A percentile compares a stretch with the other conserved stretches of the same genome.
phyloP scores from a whole-genome alignment of 2,888 invertebrate genomes.

The Amphimallon solstitiale region DNA sequence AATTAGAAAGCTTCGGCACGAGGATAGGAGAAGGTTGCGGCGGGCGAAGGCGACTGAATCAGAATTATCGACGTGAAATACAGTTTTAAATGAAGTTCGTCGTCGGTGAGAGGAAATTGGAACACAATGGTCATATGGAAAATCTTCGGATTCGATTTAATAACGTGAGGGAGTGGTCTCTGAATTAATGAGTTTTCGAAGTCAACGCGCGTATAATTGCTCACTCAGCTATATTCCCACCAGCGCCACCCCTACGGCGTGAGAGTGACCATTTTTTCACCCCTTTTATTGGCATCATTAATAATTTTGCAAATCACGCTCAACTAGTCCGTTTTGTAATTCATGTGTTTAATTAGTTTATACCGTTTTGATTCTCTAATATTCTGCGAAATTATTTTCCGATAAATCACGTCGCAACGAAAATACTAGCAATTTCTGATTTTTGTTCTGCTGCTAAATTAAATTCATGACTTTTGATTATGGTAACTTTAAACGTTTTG shows the following conservation, averaged over 20 bases:
- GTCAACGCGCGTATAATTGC: conserved; percentile 26
- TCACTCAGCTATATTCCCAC: neutral
- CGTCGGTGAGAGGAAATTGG: conserved; percentile 37
- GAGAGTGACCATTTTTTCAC: neutral
- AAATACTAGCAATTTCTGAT: no score
- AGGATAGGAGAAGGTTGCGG: conserved; percentile 13
- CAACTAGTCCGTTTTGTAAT: no score
- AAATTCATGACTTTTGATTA: no score
- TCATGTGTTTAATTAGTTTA: no score
- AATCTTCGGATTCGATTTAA: conserved; percentile 41
- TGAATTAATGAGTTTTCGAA: conserved; percentile 43
- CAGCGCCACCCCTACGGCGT: neutral
- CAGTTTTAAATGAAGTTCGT: conserved; percentile 42
- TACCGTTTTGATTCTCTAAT: no score
- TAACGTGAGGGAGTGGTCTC: conserved; percentile 33
- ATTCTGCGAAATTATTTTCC: no score
- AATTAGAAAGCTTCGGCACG: conserved; percentile 40
- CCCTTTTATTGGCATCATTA: no score
- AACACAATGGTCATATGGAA: conserved; percentile 43
- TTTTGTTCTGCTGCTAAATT: no score
- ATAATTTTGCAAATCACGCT: no score
- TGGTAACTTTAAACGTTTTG: no score
- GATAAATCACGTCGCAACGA: no score
- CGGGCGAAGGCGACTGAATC: conserved; percentile 4
- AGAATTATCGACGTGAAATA: conserved; percentile 47